phyloP scores from a whole-genome alignment of 1,140 invertebrate genomes.

The Meloidogyne exigua region DNA sequence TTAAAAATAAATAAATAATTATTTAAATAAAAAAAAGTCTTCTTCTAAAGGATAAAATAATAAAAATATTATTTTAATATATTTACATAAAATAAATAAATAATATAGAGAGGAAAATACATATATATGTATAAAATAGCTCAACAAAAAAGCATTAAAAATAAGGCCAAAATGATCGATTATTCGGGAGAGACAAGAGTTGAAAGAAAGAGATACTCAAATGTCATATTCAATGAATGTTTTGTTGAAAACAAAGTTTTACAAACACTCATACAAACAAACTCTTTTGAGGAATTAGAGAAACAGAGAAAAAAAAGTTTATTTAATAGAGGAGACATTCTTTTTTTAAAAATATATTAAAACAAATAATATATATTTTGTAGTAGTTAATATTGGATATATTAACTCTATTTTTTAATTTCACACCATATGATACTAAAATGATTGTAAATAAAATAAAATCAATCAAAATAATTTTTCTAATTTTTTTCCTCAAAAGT shows the following conservation, averaged over 20 bases:
- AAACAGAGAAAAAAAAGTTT: not conserved
- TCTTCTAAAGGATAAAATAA: too few relatives aligned
- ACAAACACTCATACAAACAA: not conserved
- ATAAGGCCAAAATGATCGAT: not conserved
- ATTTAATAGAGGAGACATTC: not conserved
- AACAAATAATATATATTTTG: too few relatives aligned
- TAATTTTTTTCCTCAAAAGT: too few relatives aligned
- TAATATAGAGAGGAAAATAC: not conserved
- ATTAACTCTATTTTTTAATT: not conserved
- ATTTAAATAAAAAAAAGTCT: too few relatives aligned
- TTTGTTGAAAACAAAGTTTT: not conserved
- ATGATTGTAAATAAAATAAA: too few relatives aligned
- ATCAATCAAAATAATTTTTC: too few relatives aligned
- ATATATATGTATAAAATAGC: not conserved
- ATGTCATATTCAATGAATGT: not conserved
- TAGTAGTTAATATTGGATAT: too few relatives aligned
- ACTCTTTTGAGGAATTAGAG: not conserved
- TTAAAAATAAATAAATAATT: too few relatives aligned
- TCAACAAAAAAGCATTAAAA: not conserved
- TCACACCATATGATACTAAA: too few relatives aligned
- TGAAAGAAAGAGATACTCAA: not conserved
- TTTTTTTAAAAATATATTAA: too few relatives aligned
- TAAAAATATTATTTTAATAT: too few relatives aligned
- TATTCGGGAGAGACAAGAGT: not conserved
- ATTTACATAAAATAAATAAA: not conserved